Evolutionary conservation across 2,888 invertebrate genomes (phyloP).

Genomic region (Thymelicus acteon): DNA sequence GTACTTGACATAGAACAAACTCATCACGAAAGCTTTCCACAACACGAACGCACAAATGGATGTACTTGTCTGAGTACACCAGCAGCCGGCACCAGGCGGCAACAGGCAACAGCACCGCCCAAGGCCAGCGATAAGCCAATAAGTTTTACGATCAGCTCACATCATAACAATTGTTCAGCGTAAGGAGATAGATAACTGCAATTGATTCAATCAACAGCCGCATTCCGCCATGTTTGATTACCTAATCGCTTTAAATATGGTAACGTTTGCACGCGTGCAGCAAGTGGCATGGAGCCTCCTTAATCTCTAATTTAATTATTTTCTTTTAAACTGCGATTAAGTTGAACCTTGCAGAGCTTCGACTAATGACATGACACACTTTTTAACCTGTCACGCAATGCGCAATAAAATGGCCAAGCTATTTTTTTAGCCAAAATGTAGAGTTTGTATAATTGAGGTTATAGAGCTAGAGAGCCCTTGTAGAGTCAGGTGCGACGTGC

Average conservation of each 20-base stretch:
- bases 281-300: background rate
- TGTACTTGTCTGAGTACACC: background rate
- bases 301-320: background rate
- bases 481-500: no score
- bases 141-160: conserved; percentile 40
- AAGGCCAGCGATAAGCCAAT: conserved; percentile 43
- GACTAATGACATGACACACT: no score
- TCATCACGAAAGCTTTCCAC: conserved; percentile 18
- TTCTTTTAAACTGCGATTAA: background rate
- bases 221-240: conserved; percentile 21
- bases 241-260: conserved; percentile 21
- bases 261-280: background rate
- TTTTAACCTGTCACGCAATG: no score
- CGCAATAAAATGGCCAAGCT: no score
- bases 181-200: conserved; percentile 40
- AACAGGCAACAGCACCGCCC: conserved; percentile 19
- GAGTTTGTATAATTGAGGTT: no score
- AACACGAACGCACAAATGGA: background rate
- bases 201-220: conserved; percentile 46
- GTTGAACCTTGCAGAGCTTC: no score
- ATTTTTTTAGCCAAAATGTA: no score
- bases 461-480: no score
- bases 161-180: conserved; percentile 43
- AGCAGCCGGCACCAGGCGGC: no score
- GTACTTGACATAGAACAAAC: background rate